phyloP scores from a whole-genome alignment of 2,797 vertebrate species.

The Ibycter americanus region DNA sequence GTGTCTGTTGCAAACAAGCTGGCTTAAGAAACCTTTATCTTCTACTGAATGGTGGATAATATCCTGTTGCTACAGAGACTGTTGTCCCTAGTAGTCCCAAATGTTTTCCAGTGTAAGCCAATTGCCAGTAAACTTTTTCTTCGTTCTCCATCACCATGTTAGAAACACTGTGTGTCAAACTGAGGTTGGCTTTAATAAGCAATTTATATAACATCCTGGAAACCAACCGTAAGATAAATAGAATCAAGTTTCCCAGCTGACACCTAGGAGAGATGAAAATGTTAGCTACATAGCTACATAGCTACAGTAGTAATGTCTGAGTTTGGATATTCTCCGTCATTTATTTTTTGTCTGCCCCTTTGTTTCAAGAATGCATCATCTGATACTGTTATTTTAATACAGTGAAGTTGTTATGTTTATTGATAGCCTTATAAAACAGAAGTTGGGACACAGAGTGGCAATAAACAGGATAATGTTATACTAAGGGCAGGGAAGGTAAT shows the following conservation, averaged over 20 bases:
- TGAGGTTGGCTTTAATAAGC: not conserved
- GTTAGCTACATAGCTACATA: not conserved
- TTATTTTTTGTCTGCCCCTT: conserved; percentile 11
- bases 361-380: not conserved
- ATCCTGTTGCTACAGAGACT: not conserved
- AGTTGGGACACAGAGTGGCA: not conserved
- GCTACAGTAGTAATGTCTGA: not conserved
- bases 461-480: conserved; percentile 14
- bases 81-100: not conserved
- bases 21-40: not conserved
- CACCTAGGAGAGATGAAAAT: not conserved
- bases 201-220: conserved; percentile 6
- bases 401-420: not conserved
- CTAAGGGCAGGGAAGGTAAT: not conserved
- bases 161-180: conserved; percentile 16
- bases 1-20: not conserved
- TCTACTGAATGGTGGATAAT: not conserved
- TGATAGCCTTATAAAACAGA: conserved; percentile 13
- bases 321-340: not conserved
- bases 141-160: not conserved
- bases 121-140: not conserved
- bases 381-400: conserved; percentile 7
- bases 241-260: not conserved
- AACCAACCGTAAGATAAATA: not conserved
- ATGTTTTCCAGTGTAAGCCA: not conserved